Evolutionary conservation across 53 echinoderm and acorn worm genomes (phyloP), one percentile per base, ranked within the genome.

Genomic region (Henricia sp.): DNA sequence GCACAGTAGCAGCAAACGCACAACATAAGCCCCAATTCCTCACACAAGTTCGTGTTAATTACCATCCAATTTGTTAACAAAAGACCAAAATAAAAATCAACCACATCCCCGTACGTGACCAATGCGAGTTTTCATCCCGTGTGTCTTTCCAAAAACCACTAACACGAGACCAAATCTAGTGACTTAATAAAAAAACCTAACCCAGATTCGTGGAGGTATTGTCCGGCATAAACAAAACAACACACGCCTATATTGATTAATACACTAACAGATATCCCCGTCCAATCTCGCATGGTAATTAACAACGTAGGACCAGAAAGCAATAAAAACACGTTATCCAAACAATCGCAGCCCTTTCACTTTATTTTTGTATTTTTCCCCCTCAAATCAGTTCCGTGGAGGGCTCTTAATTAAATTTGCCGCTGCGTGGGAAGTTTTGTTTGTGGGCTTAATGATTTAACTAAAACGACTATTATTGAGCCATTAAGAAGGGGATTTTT

Each of bases 391-490:
- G 43, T 76, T 24, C 27, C 19, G 23, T 14, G 27, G 28, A 23
- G 6, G 20, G 37, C 44, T 70, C 34, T 57, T 55, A 76, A 76
- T 76, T 76, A 76, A 76, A 57, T 76, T 27, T 51, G 37, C 37
- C 14, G 57, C 38, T 37, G 37, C 19, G 55, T 26, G 35, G 16
- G 55, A 23, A 38, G 19, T 19, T 24, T 57, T 76, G 76, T 76
- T 74, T 74, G 74, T 74, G 57, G 13, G 76, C 16, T 76, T 76
- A 76, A 58, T 57, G 58, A 76, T 57, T 76, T 28, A 76, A 27
- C 28, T 44, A 1, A 68, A 2, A 42, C 6, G 13, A 3, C 8
- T 14, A 46, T 35, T 24, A 2, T 16, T 30, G 3, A 70, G 48
- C 28, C 44, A 46, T 5, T 62, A 5, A 27, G 17, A 17, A 70